Percentiles rank a stretch among this genome's conserved stretches.
Conservation (phyloP, 2,888 invertebrate species). For the Drosophila subsilvestris region DNA sequence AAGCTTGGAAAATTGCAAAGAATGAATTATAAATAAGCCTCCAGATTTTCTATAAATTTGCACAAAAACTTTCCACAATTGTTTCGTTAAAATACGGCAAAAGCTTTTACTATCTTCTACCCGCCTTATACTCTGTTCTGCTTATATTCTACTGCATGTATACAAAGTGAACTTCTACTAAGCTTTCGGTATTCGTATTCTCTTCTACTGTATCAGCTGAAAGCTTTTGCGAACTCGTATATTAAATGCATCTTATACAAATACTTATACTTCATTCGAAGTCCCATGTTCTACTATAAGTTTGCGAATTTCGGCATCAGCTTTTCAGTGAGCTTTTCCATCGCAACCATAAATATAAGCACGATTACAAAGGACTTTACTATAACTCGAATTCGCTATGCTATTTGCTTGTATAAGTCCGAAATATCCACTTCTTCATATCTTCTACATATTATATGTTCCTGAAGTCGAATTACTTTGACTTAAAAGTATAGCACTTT, state of each 20-base stretch:
- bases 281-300: too few relatives aligned
- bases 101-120: neutral
- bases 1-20: neutral
- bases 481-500: too few relatives aligned
- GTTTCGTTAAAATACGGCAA: constrained; percentile 2
- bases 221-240: neutral
- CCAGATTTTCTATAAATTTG: neutral
- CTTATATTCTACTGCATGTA: neutral
- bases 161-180: neutral
- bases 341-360: neutral
- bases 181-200: constrained; percentile 16
- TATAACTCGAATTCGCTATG: neutral
- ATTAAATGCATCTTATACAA: neutral
- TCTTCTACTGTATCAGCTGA: neutral
- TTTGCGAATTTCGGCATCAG: too few relatives aligned
- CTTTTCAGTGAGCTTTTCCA: too few relatives aligned
- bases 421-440: neutral
- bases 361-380: neutral
- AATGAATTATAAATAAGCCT: neutral
- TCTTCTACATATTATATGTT: neutral
- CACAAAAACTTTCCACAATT: constrained; percentile 6
- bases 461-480: neutral
- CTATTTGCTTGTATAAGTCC: neutral
- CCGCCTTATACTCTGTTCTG: neutral
- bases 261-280: too few relatives aligned